Conservation (phyloP, 2,113 vertebrate species). For the Mola mola region DNA sequence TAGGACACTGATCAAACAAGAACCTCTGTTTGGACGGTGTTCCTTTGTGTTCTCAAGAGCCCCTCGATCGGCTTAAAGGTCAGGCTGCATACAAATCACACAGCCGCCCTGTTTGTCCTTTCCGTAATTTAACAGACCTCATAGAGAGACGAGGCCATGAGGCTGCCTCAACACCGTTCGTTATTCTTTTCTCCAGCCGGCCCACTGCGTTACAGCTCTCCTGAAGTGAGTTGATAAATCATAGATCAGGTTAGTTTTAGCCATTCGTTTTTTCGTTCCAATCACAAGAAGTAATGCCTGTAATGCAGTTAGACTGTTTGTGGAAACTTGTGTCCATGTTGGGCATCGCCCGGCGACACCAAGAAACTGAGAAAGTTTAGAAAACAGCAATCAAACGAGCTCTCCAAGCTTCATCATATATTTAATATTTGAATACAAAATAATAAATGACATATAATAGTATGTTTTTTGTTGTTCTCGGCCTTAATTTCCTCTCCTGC, state of each 20-base stretch:
- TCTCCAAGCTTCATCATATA: conserved; percentile 31
- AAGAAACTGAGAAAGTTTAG: conserved; percentile 44
- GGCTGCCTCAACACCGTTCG: conserved; percentile 34
- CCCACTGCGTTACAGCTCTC: conserved; percentile 56
- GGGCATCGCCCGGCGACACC: not conserved
- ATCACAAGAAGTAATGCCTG: conserved; percentile 56
- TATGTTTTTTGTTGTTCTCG: no score
- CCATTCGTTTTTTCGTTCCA: conserved; percentile 56
- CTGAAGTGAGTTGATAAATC: conserved; percentile 67
- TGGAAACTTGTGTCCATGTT: conserved; percentile 37
- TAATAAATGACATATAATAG: no score
- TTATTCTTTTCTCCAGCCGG: conserved; percentile 54
- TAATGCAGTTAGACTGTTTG: conserved; percentile 43
- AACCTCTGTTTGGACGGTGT: conserved; percentile 43
- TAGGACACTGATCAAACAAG: conserved; percentile 29
- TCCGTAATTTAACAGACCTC: conserved; percentile 60
- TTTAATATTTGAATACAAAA: no score
- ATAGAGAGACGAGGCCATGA: conserved; percentile 38
- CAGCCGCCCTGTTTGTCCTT: conserved; percentile 61
- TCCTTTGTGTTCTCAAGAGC: conserved; percentile 55
- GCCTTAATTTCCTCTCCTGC: conserved; percentile 38
- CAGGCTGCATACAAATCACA: conserved; percentile 72
- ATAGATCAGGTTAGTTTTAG: conserved; percentile 52
- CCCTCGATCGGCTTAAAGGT: conserved; percentile 69
- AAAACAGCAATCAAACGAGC: conserved; percentile 8